Evolutionary conservation across 2,888 invertebrate species (phyloP).

Genomic region (Heliconius ethilla): DNA sequence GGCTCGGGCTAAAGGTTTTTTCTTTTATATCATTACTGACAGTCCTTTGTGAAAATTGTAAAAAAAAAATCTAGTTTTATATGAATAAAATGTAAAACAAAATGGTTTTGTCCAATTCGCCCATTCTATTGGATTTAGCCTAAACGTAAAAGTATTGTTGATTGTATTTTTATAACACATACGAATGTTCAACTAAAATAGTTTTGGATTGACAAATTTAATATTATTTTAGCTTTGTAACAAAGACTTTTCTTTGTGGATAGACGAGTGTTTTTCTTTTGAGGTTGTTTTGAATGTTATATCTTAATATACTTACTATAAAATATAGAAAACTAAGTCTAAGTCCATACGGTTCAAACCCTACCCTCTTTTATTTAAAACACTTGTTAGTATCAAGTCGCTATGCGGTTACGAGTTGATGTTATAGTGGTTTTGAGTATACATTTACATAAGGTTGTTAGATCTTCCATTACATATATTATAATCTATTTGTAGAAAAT

Average conservation of each 20-base stretch:
- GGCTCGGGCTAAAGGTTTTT: conserved; percentile 38
- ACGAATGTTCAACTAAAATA: background rate
- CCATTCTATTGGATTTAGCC: background rate
- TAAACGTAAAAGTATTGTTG: background rate
- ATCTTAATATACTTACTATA: background rate
- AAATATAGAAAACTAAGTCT: no score
- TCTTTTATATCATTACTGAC: conserved; percentile 37
- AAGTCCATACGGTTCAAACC: no score
- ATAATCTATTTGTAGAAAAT: background rate
- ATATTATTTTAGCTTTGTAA: background rate
- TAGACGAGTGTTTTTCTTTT: background rate
- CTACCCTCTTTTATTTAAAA: background rate
- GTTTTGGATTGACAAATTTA: conserved; percentile 10
- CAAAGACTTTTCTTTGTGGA: background rate
- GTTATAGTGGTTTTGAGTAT: background rate
- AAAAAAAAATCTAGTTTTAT: background rate
- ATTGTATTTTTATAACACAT: background rate
- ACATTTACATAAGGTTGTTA: background rate
- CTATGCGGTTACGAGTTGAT: background rate
- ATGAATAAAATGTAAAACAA: conserved; percentile 5
- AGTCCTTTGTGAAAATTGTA: background rate
- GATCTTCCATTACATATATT: background rate
- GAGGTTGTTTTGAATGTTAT: background rate
- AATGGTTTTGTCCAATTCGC: background rate
- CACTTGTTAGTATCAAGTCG: conserved; percentile 2